These are phyloP conservation scores for Pseudanteris insignis DNA, from an alignment of 2,888 invertebrate species.

Conservation along the genomic window DNA sequence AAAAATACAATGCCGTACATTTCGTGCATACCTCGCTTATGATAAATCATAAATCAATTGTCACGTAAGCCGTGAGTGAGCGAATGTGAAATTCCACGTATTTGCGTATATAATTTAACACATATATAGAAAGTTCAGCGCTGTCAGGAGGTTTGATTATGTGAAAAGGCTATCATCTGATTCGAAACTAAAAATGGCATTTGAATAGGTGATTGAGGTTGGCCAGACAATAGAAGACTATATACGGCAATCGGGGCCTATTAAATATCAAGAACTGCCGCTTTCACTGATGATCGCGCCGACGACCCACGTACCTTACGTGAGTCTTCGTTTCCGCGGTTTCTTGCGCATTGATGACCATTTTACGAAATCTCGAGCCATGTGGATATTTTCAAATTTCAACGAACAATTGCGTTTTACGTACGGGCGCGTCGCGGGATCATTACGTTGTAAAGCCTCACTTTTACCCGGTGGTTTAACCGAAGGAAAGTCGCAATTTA, in stretches of 20 bases:
- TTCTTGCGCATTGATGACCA: conserved; percentile 15
- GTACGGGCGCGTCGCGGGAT: no score
- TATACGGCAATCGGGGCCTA: conserved; percentile 40
- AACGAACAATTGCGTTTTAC: no score
- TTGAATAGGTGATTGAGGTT: conserved; percentile 46
- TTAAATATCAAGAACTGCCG: conserved; percentile 43
- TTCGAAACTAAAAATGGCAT: conserved; percentile 46
- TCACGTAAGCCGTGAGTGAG: conserved; percentile 18
- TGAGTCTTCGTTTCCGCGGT: conserved; percentile 5
- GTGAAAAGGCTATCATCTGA: conserved; percentile 39
- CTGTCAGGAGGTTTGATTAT: conserved; percentile 43
- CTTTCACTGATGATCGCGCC: conserved; percentile 45
- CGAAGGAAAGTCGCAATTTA: no score
- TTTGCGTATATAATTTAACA: conserved; percentile 24
- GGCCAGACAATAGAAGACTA: conserved; percentile 37
- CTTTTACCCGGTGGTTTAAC: no score
- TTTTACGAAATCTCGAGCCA: background rate
- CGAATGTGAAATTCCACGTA: conserved; percentile 33
- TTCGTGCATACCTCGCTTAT: conserved; percentile 10
- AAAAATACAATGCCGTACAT: conserved; percentile 9
- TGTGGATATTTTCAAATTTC: no score
- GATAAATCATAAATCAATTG: conserved; percentile 38
- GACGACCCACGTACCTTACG: conserved; percentile 32
- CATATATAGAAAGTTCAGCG: conserved; percentile 38
- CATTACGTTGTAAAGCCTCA: no score